Percentiles rank a stretch among this genome's conserved stretches.
These are phyloP conservation scores for Pampus argenteus DNA, from an alignment of 2,797 vertebrate genomes.

Conservation along the genomic window DNA sequence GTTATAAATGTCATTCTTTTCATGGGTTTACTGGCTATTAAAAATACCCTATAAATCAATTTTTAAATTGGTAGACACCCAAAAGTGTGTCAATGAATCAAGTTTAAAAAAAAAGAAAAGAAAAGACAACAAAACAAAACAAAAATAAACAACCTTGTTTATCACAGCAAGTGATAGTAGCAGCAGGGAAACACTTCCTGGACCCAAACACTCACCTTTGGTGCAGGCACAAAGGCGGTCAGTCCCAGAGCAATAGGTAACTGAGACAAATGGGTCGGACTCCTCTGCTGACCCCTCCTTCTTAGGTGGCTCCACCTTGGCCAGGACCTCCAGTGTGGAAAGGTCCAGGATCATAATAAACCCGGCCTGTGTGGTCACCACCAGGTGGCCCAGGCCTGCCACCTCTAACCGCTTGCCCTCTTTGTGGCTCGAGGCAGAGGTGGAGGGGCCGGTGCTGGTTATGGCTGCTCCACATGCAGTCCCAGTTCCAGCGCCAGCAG, in stretches of 20 bases:
- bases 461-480: slow-evolving; percentile 71
- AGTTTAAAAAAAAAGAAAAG: neutral
- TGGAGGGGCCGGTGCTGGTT: slow-evolving; percentile 39
- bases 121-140: neutral
- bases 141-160: neutral
- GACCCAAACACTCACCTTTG: slow-evolving; percentile 88
- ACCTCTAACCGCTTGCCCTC: slow-evolving; percentile 87
- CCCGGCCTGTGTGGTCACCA: slow-evolving; percentile 97
- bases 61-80: neutral
- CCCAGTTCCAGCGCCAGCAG: slow-evolving; percentile 60
- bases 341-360: slow-evolving; percentile 98
- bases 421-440: slow-evolving; percentile 75
- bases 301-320: slow-evolving; percentile 97
- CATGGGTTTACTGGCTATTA: neutral
- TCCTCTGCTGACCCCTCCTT: slow-evolving; percentile 92
- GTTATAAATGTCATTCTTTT: neutral
- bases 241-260: slow-evolving; percentile 99
- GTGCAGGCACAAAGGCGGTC: slow-evolving; percentile 99
- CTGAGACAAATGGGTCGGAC: slow-evolving; percentile 95
- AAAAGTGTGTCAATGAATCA: neutral
- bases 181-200: neutral
- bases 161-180: neutral
- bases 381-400: slow-evolving; percentile 92
- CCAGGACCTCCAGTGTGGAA: slow-evolving; percentile 95
- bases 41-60: neutral